phyloP scores from a whole-genome alignment of 2,113 vertebrate species.

The Oreochromis spilurus region DNA sequence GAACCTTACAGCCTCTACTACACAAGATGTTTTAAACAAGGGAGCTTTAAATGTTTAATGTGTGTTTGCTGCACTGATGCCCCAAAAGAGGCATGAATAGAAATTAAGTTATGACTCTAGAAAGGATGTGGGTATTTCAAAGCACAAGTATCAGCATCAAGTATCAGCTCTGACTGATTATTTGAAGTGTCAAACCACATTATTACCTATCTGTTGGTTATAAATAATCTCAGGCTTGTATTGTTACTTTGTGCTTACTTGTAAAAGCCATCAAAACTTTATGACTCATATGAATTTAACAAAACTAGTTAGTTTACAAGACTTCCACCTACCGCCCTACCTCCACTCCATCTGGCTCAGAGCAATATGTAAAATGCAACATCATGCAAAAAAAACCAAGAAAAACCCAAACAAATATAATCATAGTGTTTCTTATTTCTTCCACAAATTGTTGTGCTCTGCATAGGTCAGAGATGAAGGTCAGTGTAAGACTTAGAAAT shows the following conservation, averaged over 20 bases:
- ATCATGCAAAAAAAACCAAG: background rate
- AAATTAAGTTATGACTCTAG: background rate
- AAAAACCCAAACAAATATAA: background rate
- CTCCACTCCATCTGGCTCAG: background rate
- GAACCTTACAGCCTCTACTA: background rate
- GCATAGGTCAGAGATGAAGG: constrained; percentile 5
- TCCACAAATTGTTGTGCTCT: background rate
- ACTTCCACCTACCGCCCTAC: background rate
- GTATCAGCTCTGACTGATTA: background rate
- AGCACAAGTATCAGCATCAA: background rate
- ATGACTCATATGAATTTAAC: background rate
- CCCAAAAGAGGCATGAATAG: background rate
- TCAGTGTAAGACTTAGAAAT: background rate
- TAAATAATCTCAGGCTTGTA: background rate
- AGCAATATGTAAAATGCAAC: background rate
- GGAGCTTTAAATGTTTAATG: background rate
- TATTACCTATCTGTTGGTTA: background rate
- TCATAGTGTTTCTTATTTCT: background rate
- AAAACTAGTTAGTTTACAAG: background rate
- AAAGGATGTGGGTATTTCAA: background rate
- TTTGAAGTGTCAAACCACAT: background rate
- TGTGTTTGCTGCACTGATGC: background rate
- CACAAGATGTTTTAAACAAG: background rate
- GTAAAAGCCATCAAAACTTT: background rate
- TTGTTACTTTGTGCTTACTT: background rate